Conservation (phyloP, 1,140 invertebrate genomes). For the Hyles euphorbiae region DNA sequence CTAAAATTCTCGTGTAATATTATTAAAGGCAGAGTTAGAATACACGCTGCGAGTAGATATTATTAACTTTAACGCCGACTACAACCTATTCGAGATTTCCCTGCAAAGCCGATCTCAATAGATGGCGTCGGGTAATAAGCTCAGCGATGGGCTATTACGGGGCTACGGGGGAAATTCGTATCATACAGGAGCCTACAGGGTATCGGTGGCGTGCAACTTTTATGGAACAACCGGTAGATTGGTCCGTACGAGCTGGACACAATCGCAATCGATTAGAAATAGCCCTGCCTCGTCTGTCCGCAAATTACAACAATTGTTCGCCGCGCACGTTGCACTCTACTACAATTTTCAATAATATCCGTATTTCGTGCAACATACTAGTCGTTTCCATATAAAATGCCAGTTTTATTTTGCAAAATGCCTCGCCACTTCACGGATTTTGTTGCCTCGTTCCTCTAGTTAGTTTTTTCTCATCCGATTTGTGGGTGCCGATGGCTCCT, state of each 20-base stretch:
- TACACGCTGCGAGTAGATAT: constrained; percentile 41
- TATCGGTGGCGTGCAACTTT: constrained; percentile 55
- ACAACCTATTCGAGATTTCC: constrained; percentile 66
- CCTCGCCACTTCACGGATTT: no score
- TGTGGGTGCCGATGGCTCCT: neutral
- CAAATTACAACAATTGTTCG: constrained; percentile 53
- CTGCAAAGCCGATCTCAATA: constrained; percentile 70
- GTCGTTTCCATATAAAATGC: neutral
- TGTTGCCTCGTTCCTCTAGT: no score
- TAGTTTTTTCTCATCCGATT: no score
- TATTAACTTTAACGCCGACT: constrained; percentile 57
- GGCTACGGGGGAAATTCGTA: constrained; percentile 58
- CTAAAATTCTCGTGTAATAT: no score
- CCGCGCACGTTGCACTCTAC: constrained; percentile 12
- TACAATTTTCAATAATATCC: constrained; percentile 10
- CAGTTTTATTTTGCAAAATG: neutral
- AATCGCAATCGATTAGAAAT: constrained; percentile 60
- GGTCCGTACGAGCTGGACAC: constrained; percentile 34
- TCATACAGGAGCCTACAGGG: constrained; percentile 41
- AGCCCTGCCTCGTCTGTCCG: constrained; percentile 29
- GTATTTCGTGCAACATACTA: neutral
- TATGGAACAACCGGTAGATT: constrained; percentile 44
- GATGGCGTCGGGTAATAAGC: constrained; percentile 70
- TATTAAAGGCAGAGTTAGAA: constrained; percentile 10
- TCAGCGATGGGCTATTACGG: constrained; percentile 67